These are phyloP conservation scores for Sakesphorus luctuosus DNA, from an alignment of 2,113 vertebrate species.

Conservation along the genomic window DNA sequence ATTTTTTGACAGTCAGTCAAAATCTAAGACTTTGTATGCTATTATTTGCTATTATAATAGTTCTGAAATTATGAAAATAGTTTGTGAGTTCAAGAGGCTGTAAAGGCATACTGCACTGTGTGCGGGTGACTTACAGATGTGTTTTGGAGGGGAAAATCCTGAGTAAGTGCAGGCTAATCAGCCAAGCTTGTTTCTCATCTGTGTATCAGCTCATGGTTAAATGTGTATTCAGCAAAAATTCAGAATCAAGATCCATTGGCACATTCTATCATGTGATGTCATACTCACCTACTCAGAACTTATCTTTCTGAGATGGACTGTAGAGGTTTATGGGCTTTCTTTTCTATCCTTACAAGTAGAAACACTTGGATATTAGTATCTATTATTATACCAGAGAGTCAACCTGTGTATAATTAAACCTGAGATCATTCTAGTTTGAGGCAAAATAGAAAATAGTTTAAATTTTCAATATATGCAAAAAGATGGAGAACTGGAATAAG, in stretches of 20 bases:
- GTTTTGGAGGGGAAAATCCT: neutral
- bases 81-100: neutral
- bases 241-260: neutral
- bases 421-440: neutral
- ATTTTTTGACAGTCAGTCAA: slow-evolving; percentile 43
- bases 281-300: neutral
- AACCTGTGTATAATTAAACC: neutral
- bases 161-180: neutral
- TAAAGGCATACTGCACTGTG: neutral
- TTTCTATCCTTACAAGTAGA: neutral
- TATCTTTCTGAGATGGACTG: fast-evolving
- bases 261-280: neutral
- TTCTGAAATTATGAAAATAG: neutral
- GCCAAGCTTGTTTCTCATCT: neutral
- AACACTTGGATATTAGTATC: neutral
- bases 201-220: neutral
- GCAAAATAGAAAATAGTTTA: neutral
- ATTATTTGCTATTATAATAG: neutral
- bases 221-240: neutral
- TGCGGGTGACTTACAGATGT: neutral
- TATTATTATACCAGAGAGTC: neutral
- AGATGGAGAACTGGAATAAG: neutral
- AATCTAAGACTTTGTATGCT: neutral
- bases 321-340: neutral
- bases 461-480: neutral